Percentiles rank a stretch among this genome's conserved stretches.
Evolutionary conservation across 2,888 invertebrate species (phyloP).

Genomic region (Pseudococcus longispinus): DNA sequence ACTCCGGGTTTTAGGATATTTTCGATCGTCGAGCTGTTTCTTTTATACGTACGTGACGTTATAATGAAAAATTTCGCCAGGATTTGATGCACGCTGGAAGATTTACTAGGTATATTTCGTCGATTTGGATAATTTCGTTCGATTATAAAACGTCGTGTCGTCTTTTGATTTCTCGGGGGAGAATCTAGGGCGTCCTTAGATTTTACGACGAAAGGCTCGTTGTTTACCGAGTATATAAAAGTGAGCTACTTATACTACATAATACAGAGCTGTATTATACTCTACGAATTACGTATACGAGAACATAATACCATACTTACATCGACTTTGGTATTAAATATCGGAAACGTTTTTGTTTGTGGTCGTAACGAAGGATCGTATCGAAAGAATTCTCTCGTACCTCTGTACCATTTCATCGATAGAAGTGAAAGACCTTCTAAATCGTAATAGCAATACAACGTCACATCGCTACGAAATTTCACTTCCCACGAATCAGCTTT

Average conservation of each 20-base stretch:
- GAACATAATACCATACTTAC: constrained; percentile 23
- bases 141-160: background rate
- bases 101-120: background rate
- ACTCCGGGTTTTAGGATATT: background rate
- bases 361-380: background rate
- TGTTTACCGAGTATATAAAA: background rate
- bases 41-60: background rate
- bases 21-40: background rate
- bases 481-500: constrained; percentile 33
- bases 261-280: background rate
- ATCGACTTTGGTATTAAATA: constrained; percentile 22
- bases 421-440: background rate
- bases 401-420: constrained; percentile 42
- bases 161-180: background rate
- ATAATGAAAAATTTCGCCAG: background rate
- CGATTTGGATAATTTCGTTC: background rate
- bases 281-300: background rate
- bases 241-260: background rate
- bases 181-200: background rate
- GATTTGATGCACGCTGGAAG: background rate
- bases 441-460: constrained; percentile 10
- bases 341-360: constrained; percentile 4
- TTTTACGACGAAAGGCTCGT: background rate
- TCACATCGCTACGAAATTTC: constrained; percentile 12
- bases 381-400: constrained; percentile 29